These are phyloP conservation scores for Cyclophora albipunctata DNA, from an alignment of 2,888 invertebrate genomes.

Conservation along the genomic window DNA sequence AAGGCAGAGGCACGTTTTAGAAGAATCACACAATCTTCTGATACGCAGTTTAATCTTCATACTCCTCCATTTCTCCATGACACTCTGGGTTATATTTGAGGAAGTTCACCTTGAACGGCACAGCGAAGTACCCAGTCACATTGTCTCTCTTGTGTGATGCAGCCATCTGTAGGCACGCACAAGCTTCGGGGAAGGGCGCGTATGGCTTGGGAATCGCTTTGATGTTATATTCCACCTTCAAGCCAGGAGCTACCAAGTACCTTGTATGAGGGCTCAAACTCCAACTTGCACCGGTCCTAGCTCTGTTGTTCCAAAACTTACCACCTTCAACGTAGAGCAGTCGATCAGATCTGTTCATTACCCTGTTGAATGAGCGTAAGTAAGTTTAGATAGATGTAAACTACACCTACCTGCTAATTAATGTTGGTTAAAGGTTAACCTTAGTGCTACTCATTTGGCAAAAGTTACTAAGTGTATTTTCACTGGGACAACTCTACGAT, in stretches of 20 bases:
- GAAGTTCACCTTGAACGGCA: conserved; percentile 45
- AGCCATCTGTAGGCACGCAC: conserved; percentile 39
- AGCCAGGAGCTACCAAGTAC: conserved; percentile 44
- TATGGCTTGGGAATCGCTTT: conserved; percentile 34
- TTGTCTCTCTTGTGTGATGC: conserved; percentile 44
- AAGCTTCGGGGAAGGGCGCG: conserved; percentile 28
- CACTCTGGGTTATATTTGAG: conserved; percentile 27
- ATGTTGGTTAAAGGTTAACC: no score
- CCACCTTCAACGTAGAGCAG: conserved; percentile 44
- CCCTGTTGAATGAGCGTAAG: conserved; percentile 22
- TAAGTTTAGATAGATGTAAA: no score
- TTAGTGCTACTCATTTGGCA: no score
- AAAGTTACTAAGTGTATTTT: no score
- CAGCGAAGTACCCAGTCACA: conserved; percentile 41
- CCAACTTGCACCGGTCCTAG: conserved; percentile 47
- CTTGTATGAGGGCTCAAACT: conserved; percentile 42
- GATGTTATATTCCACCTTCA: conserved; percentile 32
- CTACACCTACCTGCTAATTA: no score
- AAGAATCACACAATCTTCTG: no score
- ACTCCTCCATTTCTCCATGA: conserved; percentile 16
- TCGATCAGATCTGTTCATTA: conserved; percentile 38
- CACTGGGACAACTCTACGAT: no score
- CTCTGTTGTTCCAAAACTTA: conserved; percentile 42
- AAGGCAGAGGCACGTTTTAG: no score
- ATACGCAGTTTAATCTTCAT: no score